Conservation (phyloP, 1,140 invertebrate genomes). For the Drosophila punjabiensis region DNA sequence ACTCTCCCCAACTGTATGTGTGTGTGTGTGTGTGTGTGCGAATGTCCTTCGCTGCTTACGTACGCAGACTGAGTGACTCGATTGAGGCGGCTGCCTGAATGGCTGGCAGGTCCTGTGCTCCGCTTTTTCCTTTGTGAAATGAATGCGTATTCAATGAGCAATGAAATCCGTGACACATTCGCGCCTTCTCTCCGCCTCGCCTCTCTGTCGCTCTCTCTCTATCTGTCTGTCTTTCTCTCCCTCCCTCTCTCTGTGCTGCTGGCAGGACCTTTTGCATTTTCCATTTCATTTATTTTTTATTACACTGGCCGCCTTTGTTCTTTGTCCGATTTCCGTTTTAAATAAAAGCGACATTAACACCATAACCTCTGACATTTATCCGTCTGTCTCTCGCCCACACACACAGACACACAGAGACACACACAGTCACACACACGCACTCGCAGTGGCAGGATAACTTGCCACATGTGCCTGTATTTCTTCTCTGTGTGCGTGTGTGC, state of each 20-base stretch:
- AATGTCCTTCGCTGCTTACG: conserved; percentile 76
- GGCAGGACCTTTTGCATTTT: conserved; percentile 61
- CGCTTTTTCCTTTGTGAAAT: conserved; percentile 66
- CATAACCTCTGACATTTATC: conserved; percentile 81
- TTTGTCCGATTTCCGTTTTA: conserved; percentile 75
- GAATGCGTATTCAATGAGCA: conserved; percentile 84
- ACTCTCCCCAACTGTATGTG: conserved; percentile 38
- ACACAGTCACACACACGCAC: not conserved
- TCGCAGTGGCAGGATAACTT: conserved; percentile 14
- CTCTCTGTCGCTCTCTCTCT: not conserved
- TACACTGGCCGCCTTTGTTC: conserved; percentile 69
- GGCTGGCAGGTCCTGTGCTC: conserved; percentile 65
- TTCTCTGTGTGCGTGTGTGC: conserved; percentile 21
- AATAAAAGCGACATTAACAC: conserved; percentile 83
- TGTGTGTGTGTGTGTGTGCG: conserved; percentile 30
- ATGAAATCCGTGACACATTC: conserved; percentile 84
- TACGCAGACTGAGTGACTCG: conserved; percentile 83
- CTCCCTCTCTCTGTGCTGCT: not conserved
- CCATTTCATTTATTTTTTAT: conserved; percentile 84
- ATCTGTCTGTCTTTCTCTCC: not conserved
- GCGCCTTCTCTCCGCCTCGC: conserved; percentile 48
- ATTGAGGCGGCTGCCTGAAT: conserved; percentile 76
- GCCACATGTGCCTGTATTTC: conserved; percentile 36
- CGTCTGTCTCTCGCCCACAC: conserved; percentile 27
- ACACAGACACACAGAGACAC: conserved; percentile 1